phyloP scores from a whole-genome alignment of 2,113 vertebrate genomes.

The Dermatemys mawii region DNA sequence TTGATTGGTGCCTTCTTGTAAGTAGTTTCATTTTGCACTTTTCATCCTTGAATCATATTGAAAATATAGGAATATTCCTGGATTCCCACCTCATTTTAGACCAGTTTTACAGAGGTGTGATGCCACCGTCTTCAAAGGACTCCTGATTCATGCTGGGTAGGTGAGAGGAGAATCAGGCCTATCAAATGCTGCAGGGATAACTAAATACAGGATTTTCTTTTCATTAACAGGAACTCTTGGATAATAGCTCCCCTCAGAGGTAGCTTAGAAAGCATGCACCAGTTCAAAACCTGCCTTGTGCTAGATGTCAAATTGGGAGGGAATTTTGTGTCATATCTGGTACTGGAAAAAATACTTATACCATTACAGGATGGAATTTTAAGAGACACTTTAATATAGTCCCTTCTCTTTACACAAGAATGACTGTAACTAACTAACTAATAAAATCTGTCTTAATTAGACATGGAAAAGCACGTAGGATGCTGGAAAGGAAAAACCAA shows the following conservation, averaged over 20 bases:
- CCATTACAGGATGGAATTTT: background rate
- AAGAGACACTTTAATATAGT: background rate
- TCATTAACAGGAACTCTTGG: conserved; percentile 42
- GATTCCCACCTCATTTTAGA: background rate
- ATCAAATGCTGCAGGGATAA: background rate
- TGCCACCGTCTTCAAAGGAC: background rate
- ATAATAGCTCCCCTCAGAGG: conserved; percentile 73
- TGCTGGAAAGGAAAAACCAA: conserved; percentile 15
- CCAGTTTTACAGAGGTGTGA: background rate
- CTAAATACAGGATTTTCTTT: background rate
- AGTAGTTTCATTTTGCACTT: background rate
- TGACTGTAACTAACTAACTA: background rate
- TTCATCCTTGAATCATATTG: background rate
- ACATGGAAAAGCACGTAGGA: background rate
- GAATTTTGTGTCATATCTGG: accelerated
- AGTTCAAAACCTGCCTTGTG: background rate
- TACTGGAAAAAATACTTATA: background rate
- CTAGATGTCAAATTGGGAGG: background rate
- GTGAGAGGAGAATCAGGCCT: background rate
- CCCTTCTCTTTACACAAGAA: background rate
- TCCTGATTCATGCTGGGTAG: background rate
- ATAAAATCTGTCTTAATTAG: background rate
- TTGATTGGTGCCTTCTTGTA: background rate
- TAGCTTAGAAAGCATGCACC: background rate
- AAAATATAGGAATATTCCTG: background rate